Conservation (phyloP, 2,888 invertebrate species). For the Euzetes globulus region DNA sequence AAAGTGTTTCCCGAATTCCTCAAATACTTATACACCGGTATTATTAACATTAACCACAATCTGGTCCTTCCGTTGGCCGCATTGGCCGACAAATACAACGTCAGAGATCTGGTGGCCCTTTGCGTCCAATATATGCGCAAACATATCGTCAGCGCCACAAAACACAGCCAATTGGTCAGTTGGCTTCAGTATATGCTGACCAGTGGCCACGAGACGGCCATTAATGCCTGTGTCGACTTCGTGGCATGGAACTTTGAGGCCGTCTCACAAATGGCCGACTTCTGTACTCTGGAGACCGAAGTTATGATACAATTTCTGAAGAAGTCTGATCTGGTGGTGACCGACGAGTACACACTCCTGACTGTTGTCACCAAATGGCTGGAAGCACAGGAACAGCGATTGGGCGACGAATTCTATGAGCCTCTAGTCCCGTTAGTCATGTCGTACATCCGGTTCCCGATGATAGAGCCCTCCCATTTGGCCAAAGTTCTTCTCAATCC, state of each 20-base stretch:
- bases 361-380: slow-evolving; percentile 69
- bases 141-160: slow-evolving; percentile 75
- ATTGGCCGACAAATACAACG: slow-evolving; percentile 89
- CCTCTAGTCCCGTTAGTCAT: slow-evolving; percentile 66
- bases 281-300: slow-evolving; percentile 71
- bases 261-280: slow-evolving; percentile 68
- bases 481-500: slow-evolving; percentile 70
- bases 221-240: slow-evolving; percentile 45
- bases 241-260: slow-evolving; percentile 83
- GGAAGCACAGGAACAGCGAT: slow-evolving; percentile 57
- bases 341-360: slow-evolving; percentile 78
- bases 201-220: slow-evolving; percentile 61
- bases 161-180: slow-evolving; percentile 69
- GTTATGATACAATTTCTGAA: slow-evolving; percentile 66
- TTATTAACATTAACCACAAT: slow-evolving; percentile 71
- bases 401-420: slow-evolving; percentile 56
- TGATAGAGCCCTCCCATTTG: slow-evolving; percentile 85
- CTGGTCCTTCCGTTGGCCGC: slow-evolving; percentile 79
- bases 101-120: slow-evolving; percentile 73
- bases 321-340: slow-evolving; percentile 77
- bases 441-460: slow-evolving; percentile 74
- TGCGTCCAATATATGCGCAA: slow-evolving; percentile 80
- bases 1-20: slow-evolving; percentile 79
- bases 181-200: slow-evolving; percentile 86
- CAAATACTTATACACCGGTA: slow-evolving; percentile 82